Evolutionary conservation across 2,797 vertebrate species (phyloP).

Genomic region (Tokudaia muenninki): DNA sequence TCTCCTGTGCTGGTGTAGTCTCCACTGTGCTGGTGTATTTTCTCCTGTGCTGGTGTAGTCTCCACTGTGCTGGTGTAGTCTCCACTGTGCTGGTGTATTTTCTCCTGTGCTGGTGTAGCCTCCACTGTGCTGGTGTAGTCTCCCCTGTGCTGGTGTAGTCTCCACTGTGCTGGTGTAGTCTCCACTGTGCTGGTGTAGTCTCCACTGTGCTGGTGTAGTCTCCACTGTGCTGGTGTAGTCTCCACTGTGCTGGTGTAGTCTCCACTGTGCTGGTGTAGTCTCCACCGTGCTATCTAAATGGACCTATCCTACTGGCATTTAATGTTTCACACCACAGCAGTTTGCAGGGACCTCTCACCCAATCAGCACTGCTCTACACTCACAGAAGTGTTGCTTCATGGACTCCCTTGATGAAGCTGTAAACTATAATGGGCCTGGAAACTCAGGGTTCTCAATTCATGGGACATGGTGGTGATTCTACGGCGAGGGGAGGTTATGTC

Average conservation of each 20-base stretch:
- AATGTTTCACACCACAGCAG: not conserved
- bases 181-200: not conserved
- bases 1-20: not conserved
- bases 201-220: not conserved
- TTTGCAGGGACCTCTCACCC: not conserved
- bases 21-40: not conserved
- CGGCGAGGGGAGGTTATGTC: slow-evolving; percentile 65
- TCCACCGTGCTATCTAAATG: not conserved
- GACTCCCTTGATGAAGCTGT: not conserved
- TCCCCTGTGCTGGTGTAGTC: not conserved
- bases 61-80: not conserved
- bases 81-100: not conserved
- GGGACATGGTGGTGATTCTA: not conserved
- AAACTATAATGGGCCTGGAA: not conserved
- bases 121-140: not conserved
- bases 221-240: not conserved
- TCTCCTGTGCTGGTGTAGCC: not conserved
- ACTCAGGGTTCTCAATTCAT: not conserved
- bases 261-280: not conserved
- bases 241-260: not conserved
- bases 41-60: not conserved
- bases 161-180: not conserved
- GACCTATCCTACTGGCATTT: not conserved
- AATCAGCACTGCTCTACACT: not conserved
- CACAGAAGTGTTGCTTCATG: not conserved